Percentiles rank a stretch among this genome's conserved stretches.
These are phyloP conservation scores for Leiothrix lutea DNA, from an alignment of 2,113 vertebrate genomes.

Conservation along the genomic window DNA sequence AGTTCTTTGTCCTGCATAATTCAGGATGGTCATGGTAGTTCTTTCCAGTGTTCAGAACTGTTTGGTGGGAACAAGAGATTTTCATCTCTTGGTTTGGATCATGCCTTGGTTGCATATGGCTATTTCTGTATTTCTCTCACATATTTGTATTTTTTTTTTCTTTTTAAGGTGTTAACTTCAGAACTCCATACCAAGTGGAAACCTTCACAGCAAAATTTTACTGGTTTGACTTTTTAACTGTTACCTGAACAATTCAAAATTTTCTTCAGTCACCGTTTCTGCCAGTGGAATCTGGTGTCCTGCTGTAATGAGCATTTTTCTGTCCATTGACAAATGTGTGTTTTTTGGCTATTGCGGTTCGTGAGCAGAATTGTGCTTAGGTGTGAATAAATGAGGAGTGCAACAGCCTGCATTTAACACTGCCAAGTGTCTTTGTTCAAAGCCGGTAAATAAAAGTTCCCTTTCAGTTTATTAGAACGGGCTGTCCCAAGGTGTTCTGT, in stretches of 20 bases:
- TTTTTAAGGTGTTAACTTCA: constrained; percentile 45
- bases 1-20: neutral
- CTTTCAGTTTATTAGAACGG: fast-evolving
- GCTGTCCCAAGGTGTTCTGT: fast-evolving
- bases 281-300: fast-evolving
- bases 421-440: neutral
- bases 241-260: neutral
- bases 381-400: neutral
- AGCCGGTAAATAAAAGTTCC: neutral
- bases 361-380: neutral
- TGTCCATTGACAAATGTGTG: fast-evolving
- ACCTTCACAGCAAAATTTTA: neutral
- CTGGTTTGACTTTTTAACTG: neutral
- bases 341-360: fast-evolving
- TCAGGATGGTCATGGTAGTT: neutral
- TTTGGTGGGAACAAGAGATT: neutral
- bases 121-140: neutral
- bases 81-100: neutral
- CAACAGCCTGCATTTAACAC: neutral
- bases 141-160: neutral
- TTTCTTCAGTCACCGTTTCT: neutral
- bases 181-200: neutral
- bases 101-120: neutral
- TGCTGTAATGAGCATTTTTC: neutral
- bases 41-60: neutral